Evolutionary conservation across 2,113 vertebrate genomes (phyloP).

Genomic region (Epinephelus lanceolatus): DNA sequence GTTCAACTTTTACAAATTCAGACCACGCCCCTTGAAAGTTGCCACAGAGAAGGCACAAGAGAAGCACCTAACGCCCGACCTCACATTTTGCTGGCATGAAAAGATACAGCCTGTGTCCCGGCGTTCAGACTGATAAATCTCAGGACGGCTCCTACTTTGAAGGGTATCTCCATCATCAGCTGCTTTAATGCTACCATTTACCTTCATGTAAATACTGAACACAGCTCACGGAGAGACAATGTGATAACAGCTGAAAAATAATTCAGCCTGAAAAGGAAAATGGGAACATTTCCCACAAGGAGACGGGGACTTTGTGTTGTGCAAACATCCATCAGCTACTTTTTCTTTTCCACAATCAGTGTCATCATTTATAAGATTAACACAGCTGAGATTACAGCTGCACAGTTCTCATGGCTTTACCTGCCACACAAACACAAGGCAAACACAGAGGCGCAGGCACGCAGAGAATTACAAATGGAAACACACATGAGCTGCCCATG

Average conservation of each 20-base stretch:
- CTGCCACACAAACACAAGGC: slow-evolving; percentile 1
- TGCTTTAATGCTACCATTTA: not conserved
- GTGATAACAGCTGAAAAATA: not conserved
- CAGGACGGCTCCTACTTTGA: no score
- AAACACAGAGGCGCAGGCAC: slow-evolving; percentile 33
- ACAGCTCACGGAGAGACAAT: not conserved
- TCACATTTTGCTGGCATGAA: no score
- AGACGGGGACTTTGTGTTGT: slow-evolving; percentile 5
- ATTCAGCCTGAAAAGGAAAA: not conserved
- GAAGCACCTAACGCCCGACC: no score
- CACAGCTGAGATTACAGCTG: slow-evolving; percentile 33
- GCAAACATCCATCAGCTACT: slow-evolving; percentile 33
- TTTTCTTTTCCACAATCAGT: slow-evolving; percentile 11
- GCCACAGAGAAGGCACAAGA: no score
- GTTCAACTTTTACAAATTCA: no score
- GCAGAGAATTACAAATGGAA: slow-evolving; percentile 23
- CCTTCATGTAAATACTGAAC: not conserved
- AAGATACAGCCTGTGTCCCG: no score
- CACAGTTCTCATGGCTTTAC: slow-evolving; percentile 12
- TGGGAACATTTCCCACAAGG: slow-evolving; percentile 8
- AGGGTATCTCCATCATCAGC: not conserved
- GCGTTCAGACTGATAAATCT: no score
- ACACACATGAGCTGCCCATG: not conserved
- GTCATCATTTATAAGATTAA: slow-evolving; percentile 9
- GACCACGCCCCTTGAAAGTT: no score